Evolutionary conservation across 2,797 vertebrate species (phyloP).

Genomic region (Phataginus tricuspis): DNA sequence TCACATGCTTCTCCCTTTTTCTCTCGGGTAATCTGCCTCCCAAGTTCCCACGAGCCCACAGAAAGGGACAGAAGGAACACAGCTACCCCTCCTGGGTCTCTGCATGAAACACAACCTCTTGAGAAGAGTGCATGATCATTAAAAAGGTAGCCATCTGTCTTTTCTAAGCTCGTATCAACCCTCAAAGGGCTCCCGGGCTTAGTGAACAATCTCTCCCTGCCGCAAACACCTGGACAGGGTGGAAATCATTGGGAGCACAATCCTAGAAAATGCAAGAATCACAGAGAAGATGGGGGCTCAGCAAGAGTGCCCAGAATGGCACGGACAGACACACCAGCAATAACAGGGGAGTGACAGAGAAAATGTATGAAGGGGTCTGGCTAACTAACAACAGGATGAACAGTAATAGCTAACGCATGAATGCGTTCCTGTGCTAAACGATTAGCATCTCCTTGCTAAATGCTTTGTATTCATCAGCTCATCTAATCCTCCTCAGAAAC

Average conservation of each 20-base stretch:
- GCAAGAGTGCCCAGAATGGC: not conserved
- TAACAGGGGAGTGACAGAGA: not conserved
- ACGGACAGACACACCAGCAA: accelerated
- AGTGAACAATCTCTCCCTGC: not conserved
- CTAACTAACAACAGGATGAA: not conserved
- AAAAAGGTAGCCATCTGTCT: not conserved
- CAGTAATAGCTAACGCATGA: accelerated
- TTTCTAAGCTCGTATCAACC: not conserved
- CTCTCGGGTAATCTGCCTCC: not conserved
- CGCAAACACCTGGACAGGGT: not conserved
- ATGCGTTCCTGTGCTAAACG: not conserved
- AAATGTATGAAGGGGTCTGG: not conserved
- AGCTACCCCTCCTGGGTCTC: not conserved
- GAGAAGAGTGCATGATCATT: not conserved
- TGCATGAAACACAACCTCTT: not conserved
- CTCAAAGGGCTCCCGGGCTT: not conserved
- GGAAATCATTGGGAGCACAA: not conserved
- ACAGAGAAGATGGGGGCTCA: not conserved
- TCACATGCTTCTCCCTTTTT: not conserved
- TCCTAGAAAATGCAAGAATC: not conserved
- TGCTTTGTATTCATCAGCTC: not conserved
- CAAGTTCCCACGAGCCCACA: not conserved
- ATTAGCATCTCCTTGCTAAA: not conserved
- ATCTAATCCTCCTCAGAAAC: not conserved
- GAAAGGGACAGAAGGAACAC: not conserved